These are phyloP conservation scores for Schizaphis graminum DNA, from an alignment of 2,888 invertebrate genomes.

Conservation along the genomic window DNA sequence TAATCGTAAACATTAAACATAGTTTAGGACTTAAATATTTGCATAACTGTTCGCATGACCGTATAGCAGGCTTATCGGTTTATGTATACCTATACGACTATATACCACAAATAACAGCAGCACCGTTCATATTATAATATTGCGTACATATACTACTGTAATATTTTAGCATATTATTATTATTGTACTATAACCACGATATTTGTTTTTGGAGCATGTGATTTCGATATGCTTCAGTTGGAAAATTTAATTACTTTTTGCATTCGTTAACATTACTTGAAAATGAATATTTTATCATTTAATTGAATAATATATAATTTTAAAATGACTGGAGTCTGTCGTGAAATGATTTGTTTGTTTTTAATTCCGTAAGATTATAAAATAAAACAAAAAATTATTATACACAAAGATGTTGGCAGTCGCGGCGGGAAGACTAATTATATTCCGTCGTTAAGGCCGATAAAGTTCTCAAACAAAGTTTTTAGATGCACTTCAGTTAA, in stretches of 20 bases:
- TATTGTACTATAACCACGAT: background rate
- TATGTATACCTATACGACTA: constrained; percentile 9
- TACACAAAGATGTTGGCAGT: background rate
- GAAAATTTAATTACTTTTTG: background rate
- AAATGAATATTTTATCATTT: background rate
- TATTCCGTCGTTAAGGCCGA: constrained; percentile 26
- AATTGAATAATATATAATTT: background rate
- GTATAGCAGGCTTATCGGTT: constrained; percentile 16
- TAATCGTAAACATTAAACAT: constrained; percentile 42
- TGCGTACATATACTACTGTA: background rate
- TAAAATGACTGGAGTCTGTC: background rate
- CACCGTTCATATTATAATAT: background rate
- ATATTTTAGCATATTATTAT: constrained; percentile 29
- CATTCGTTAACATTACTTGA: background rate
- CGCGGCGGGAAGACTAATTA: constrained; percentile 16
- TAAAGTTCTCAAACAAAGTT: constrained; percentile 43
- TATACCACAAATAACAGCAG: background rate
- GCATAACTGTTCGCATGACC: constrained; percentile 35
- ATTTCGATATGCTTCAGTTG: background rate
- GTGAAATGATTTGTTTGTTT: constrained; percentile 42
- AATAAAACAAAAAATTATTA: background rate
- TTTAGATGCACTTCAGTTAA: background rate
- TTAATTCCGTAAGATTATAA: constrained; percentile 3
- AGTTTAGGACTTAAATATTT: constrained; percentile 45
- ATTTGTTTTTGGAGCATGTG: background rate